Conservation (phyloP, 2,888 invertebrate genomes). For the Watsonalla cultraria region DNA sequence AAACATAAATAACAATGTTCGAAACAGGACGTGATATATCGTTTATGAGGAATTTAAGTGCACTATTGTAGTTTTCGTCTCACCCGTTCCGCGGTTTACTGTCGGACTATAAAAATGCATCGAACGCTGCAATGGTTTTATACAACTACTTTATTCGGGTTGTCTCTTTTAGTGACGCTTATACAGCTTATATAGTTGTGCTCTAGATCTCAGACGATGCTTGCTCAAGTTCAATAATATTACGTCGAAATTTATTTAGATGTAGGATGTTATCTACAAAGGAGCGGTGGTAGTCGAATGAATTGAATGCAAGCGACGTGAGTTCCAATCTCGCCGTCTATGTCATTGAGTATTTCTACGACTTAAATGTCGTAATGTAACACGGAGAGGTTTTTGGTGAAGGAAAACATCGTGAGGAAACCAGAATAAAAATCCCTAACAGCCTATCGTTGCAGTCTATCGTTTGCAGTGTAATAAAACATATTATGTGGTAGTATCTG, state of each 20-base stretch:
- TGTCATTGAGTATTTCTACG: too few relatives aligned
- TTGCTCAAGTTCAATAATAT: background rate
- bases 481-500: too few relatives aligned
- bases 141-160: constrained; percentile 36
- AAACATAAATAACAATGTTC: constrained; percentile 58
- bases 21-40: constrained; percentile 54
- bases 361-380: too few relatives aligned
- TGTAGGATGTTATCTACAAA: background rate
- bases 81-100: constrained; percentile 50
- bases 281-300: too few relatives aligned
- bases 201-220: background rate
- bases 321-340: too few relatives aligned
- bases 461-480: too few relatives aligned
- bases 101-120: constrained; percentile 69
- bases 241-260: background rate
- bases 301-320: too few relatives aligned
- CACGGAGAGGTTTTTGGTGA: too few relatives aligned
- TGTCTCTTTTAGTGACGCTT: constrained; percentile 25
- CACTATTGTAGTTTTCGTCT: constrained; percentile 62
- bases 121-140: constrained; percentile 55
- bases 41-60: constrained; percentile 68
- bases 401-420: too few relatives aligned
- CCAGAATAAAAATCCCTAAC: too few relatives aligned
- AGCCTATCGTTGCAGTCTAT: too few relatives aligned
- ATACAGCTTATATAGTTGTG: background rate